These are phyloP conservation scores for Sipha maydis DNA, from an alignment of 2,888 invertebrate genomes.

Conservation along the genomic window DNA sequence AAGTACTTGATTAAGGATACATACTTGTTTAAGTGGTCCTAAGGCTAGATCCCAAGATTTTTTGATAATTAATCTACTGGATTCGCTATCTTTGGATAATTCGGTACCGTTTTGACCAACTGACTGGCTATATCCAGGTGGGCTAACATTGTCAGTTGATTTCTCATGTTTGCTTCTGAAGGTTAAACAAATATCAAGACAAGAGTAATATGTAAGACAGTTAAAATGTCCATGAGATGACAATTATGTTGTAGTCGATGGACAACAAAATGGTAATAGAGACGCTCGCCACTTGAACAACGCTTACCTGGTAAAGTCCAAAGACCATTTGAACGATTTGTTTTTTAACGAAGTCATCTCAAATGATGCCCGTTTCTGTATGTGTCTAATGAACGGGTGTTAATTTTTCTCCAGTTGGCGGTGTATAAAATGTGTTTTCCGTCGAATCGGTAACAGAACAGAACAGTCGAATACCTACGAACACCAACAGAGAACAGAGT, in stretches of 20 bases:
- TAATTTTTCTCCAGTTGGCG: too few relatives aligned
- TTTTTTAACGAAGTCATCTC: slow-evolving; percentile 60
- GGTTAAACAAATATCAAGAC: not conserved
- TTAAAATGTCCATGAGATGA: too few relatives aligned
- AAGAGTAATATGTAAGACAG: too few relatives aligned
- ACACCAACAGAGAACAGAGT: too few relatives aligned
- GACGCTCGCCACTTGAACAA: not conserved
- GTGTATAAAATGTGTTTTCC: too few relatives aligned
- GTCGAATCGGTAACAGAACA: not conserved
- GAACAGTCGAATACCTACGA: too few relatives aligned
- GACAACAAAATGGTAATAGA: not conserved
- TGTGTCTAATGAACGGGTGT: too few relatives aligned
- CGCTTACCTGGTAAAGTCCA: slow-evolving; percentile 74
- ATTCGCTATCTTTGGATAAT: slow-evolving; percentile 83
- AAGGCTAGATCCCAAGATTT: slow-evolving; percentile 97
- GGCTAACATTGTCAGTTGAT: slow-evolving; percentile 69
- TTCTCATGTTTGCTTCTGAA: slow-evolving; percentile 65
- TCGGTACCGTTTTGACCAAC: slow-evolving; percentile 79
- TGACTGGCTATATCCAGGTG: slow-evolving; percentile 85
- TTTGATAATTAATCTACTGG: slow-evolving; percentile 86
- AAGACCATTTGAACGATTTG: slow-evolving; percentile 74
- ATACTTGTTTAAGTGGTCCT: slow-evolving; percentile 91
- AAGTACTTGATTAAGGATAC: too few relatives aligned
- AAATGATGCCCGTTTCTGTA: too few relatives aligned
- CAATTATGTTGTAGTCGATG: too few relatives aligned